Evolutionary conservation across 2,888 invertebrate genomes (phyloP), one percentile per base, ranked within the genome.

Genomic region (Gandaritis pyraliata): DNA sequence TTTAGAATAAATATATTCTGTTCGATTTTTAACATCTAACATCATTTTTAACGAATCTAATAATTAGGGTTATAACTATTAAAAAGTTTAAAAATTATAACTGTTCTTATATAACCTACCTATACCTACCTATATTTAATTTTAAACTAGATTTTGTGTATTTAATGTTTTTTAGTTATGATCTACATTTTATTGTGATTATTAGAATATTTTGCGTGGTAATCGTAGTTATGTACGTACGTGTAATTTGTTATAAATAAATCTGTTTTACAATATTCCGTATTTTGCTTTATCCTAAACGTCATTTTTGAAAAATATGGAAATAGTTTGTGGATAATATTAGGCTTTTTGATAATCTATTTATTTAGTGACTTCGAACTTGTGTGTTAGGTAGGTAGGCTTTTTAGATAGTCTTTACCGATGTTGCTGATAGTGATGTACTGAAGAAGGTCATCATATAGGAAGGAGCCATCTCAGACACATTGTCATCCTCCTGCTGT

Each of bases 181-280:
- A 70, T 73, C 65, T 74, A 72, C 70, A 65, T 66, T 71, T 71
- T 77, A 73, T 73, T 77, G 73, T 77, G 72, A 75, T 76, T 73
- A 63, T 73, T 78, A 76, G 66, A 68, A 70, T 76, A 72, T 79
- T 78, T 79, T 74, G 45, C 47, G 58, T 58, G 58, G 48, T 54
- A 49, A 33, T 58, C 49, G 39, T 46, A 56, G 46, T 46, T 43
- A 52, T 51, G 52, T 58, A 58, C 30, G 58, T 82, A 75, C 70
- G 72, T 76, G 80, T 81, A 82, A 81, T 76, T 83, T 87, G 85
- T 88, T 88, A 86, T 83, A 85, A 87, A 81, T 81, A 73, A 68
- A 80, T 80, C 76, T 43, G 82, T 83, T 81, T 78, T 76, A 74
- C 72, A 67, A 72, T 61, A 15, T 43, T 52, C 47, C 13, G 4